Base-by-base conservation (phyloP, 2,797 vertebrate genomes). In the Falco columbarius region DNA sequence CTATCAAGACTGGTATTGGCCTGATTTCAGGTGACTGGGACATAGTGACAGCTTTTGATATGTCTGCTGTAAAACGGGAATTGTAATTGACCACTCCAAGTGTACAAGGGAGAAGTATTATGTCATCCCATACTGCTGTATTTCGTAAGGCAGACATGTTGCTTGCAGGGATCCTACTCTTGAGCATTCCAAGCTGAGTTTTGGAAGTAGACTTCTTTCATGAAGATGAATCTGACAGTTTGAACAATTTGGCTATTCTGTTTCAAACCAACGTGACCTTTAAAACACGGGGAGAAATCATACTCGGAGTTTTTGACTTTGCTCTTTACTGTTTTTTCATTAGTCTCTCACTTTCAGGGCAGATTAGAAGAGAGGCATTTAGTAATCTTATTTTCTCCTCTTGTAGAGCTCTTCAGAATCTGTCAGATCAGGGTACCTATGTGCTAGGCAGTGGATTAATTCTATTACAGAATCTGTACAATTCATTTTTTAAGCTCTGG, bases 181-280 rank as follows among this genome's bases (percentile, higher is more conserved):
- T 27, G 19, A 89, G 61, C 46, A 19, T 81, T 92, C 54, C 65
- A 83, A n/a, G 74, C 58, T 55, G 51, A 36, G 29, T 47, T 93
- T 71, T 89, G 72, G 66, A 92, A 90, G 81, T 18, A 73, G 44
- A 8, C 21, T 81, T 71, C 32, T 81, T 42, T 76, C 6, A 6
- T 56, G 30, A 68, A 52, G 80, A 66, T 47, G 22, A 80, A n/a
- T 70, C 70, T 89, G 86, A 89, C 42, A 75, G 4, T 38, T 93
- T 77, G 56, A 95, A 67, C 67, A 61, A 56, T 89, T 84, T 59
- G 46, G 16, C 81, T 86, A 3, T 44, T 76, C 73, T 82, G 38
- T 81, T 92, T 92, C 67, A 76, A 65, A 89, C 92, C 61, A 47
- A 1, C 34, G 59, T 92, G 90, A 93, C 88, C 93, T 95, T 94